phyloP scores from a whole-genome alignment of 2,113 vertebrate genomes.

The Lamprologus tigripictilis region DNA sequence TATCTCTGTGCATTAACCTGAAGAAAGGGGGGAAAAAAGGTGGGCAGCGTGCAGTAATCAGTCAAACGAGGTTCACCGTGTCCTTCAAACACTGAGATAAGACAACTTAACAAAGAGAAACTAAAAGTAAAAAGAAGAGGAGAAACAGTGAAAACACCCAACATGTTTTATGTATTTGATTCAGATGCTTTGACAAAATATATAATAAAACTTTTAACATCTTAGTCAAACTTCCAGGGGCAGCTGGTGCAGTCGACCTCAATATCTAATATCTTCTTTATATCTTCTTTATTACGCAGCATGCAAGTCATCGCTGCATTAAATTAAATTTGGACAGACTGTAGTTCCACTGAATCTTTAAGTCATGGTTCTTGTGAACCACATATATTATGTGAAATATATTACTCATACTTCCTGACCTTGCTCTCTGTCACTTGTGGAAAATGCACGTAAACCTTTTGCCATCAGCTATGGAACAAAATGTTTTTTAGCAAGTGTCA shows the following conservation, averaged over 20 bases:
- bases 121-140: not conserved
- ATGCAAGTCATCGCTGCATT: rapidly evolving
- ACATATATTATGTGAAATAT: not conserved
- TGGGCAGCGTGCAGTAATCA: not conserved
- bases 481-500: not conserved
- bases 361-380: not conserved
- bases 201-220: not conserved
- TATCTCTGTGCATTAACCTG: not conserved
- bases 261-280: not conserved
- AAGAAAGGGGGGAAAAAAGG: not conserved
- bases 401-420: not conserved
- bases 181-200: not conserved
- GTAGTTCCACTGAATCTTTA: not conserved
- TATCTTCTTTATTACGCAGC: not conserved
- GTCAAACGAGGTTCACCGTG: not conserved
- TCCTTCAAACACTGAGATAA: not conserved
- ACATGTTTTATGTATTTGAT: not conserved
- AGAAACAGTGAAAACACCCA: not conserved
- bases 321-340: not conserved
- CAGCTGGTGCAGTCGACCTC: not conserved
- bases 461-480: not conserved
- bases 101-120: not conserved
- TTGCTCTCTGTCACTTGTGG: not conserved
- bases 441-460: not conserved
- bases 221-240: not conserved